Evolutionary conservation across 2,888 invertebrate species (phyloP).

Genomic region (Philaethria dido): DNA sequence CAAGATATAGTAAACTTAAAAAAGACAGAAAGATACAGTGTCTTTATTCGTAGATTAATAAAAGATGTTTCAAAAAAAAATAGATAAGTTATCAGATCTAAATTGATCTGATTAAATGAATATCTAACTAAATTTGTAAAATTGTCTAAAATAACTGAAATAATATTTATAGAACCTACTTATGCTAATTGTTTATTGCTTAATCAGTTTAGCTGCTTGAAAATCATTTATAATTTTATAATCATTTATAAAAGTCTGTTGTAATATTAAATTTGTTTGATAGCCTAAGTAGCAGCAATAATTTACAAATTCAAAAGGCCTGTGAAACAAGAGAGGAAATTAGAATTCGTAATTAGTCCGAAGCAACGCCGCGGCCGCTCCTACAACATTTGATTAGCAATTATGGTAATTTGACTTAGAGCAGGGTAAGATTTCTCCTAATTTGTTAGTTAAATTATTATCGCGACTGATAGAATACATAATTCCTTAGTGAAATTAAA

Average conservation of each 20-base stretch:
- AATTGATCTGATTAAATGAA: no score
- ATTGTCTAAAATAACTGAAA: no score
- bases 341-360: constrained; percentile 82
- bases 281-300: constrained; percentile 70
- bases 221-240: neutral
- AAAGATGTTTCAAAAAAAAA: no score
- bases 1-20: no score
- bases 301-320: constrained; percentile 82
- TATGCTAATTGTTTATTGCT: no score
- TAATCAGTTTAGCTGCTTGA: neutral
- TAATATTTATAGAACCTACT: no score
- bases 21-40: no score
- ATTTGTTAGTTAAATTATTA: constrained; percentile 82
- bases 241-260: constrained; percentile 6
- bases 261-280: constrained; percentile 63
- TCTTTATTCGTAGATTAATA: no score
- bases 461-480: constrained; percentile 61
- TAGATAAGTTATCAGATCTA: no score
- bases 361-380: constrained; percentile 71
- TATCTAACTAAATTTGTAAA: no score
- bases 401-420: constrained; percentile 83
- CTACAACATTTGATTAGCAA: constrained; percentile 83
- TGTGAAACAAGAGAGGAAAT: constrained; percentile 81
- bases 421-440: constrained; percentile 81
- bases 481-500: constrained; percentile 48